These are phyloP conservation scores for Portevinia maculata DNA, from an alignment of 2,888 invertebrate genomes.

Conservation along the genomic window DNA sequence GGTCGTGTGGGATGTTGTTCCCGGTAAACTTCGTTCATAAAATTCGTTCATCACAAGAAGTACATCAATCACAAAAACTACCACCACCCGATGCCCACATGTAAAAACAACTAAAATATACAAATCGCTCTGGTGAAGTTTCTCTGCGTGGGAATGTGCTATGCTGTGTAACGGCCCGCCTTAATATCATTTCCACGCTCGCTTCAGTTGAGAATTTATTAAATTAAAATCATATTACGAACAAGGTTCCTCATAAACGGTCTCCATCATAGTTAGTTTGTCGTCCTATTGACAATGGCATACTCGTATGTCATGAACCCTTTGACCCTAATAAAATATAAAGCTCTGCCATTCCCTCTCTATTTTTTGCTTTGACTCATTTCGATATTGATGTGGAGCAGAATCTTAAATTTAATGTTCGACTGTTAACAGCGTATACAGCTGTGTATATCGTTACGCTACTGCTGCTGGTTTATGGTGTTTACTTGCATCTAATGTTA, in stretches of 20 bases:
- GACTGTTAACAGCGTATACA: conserved; percentile 49
- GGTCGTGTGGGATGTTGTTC: background rate
- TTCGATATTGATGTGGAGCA: background rate
- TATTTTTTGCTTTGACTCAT: conserved; percentile 13
- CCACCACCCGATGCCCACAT: conserved; percentile 17
- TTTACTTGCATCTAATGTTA: conserved; percentile 59
- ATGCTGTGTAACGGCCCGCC: background rate
- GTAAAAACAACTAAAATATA: conserved; percentile 49
- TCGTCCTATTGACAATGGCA: conserved; percentile 70
- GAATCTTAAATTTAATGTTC: conserved; percentile 46
- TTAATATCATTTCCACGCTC: conserved; percentile 23
- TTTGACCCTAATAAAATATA: conserved; percentile 71
- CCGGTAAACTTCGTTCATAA: conserved; percentile 19
- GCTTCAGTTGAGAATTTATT: conserved; percentile 49
- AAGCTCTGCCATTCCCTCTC: background rate
- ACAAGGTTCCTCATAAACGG: conserved; percentile 39
- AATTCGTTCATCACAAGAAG: conserved; percentile 30
- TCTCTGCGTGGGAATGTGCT: background rate
- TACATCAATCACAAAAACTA: conserved; percentile 6
- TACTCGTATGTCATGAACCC: conserved; percentile 70
- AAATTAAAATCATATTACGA: conserved; percentile 58
- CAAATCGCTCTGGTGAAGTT: conserved; percentile 15
- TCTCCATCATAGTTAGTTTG: conserved; percentile 63
- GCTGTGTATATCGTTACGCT: conserved; percentile 15
- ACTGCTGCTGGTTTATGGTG: conserved; percentile 33